These are phyloP conservation scores for Thera britannica DNA, from an alignment of 2,888 invertebrate genomes.

Conservation along the genomic window DNA sequence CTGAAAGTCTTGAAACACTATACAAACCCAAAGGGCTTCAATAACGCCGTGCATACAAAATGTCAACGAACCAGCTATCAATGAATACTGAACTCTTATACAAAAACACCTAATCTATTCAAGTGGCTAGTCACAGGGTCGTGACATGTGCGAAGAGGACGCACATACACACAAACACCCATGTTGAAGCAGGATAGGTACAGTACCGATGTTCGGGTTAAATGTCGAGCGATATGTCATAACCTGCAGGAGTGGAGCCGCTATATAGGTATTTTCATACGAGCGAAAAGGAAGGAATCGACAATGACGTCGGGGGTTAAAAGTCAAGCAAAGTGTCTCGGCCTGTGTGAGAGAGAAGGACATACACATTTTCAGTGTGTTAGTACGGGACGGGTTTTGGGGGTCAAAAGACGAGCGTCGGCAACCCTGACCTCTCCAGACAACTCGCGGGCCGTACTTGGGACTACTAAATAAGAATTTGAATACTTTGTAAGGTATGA, in stretches of 20 bases:
- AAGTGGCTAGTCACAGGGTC: slow-evolving; percentile 81
- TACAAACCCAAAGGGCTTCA: slow-evolving; percentile 46
- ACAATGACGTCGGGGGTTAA: slow-evolving; percentile 82
- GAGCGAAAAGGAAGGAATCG: slow-evolving; percentile 67
- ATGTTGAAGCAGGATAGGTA: slow-evolving; percentile 66
- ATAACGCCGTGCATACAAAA: slow-evolving; percentile 71
- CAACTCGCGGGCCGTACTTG: slow-evolving; percentile 70
- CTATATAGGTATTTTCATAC: slow-evolving; percentile 48
- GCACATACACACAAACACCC: slow-evolving; percentile 52
- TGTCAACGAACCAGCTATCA: slow-evolving; percentile 78
- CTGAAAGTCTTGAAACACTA: background rate
- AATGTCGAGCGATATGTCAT: slow-evolving; percentile 83
- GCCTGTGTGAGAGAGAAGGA: slow-evolving; percentile 70
- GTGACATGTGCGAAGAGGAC: slow-evolving; percentile 73
- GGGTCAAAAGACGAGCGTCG: slow-evolving; percentile 83
- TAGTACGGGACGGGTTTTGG: slow-evolving; percentile 57
- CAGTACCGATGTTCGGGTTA: slow-evolving; percentile 73
- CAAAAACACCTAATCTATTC: slow-evolving; percentile 85
- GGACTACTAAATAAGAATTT: slow-evolving; percentile 45
- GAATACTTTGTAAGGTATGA: background rate
- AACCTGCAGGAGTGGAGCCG: slow-evolving; percentile 77
- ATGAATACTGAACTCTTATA: slow-evolving; percentile 80
- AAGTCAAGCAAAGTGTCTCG: slow-evolving; percentile 82
- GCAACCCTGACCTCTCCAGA: slow-evolving; percentile 81
- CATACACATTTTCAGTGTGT: slow-evolving; percentile 52